A percentile compares a stretch with the other conserved stretches of the same genome.
phyloP scores from a whole-genome alignment of 1,140 invertebrate genomes.

The Tetragonula clypearis region DNA sequence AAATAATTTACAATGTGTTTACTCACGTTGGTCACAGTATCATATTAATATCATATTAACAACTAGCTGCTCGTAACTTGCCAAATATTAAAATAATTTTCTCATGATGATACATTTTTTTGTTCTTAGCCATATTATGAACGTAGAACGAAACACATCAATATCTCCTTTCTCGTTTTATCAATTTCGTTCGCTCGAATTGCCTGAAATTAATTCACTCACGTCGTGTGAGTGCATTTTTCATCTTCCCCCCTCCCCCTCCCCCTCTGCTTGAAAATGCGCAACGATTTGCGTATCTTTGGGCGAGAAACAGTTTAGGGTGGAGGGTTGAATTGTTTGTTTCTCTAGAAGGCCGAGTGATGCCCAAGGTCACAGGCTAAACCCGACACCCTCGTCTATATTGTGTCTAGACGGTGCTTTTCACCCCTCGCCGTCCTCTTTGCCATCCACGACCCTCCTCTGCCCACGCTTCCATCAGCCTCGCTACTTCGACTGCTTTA shows the following conservation, averaged over 20 bases:
- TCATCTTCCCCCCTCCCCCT: background rate
- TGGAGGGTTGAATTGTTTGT: slow-evolving; percentile 72
- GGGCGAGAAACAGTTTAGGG: background rate
- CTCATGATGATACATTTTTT: background rate
- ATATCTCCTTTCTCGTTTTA: background rate
- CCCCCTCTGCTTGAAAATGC: too few relatives aligned
- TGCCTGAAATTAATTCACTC: background rate
- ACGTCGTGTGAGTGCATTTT: background rate
- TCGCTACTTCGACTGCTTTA: slow-evolving; percentile 22
- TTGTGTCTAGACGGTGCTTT: slow-evolving; percentile 73
- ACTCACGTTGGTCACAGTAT: too few relatives aligned
- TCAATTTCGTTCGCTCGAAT: background rate
- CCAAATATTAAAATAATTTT: background rate
- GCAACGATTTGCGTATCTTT: background rate
- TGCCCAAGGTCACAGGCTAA: slow-evolving; percentile 75
- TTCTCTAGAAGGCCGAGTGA: slow-evolving; percentile 75
- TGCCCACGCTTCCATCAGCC: slow-evolving; percentile 23
- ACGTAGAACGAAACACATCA: background rate
- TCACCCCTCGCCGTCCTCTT: slow-evolving; percentile 62
- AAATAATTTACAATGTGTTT: background rate
- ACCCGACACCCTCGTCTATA: slow-evolving; percentile 72
- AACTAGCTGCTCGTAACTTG: too few relatives aligned
- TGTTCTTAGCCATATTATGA: background rate
- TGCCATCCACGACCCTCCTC: slow-evolving; percentile 41
- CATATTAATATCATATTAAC: too few relatives aligned